These are phyloP conservation scores for Parazoanthus swiftii DNA, from an alignment of 92 coral and sea anemone genomes.

Conservation along the genomic window DNA sequence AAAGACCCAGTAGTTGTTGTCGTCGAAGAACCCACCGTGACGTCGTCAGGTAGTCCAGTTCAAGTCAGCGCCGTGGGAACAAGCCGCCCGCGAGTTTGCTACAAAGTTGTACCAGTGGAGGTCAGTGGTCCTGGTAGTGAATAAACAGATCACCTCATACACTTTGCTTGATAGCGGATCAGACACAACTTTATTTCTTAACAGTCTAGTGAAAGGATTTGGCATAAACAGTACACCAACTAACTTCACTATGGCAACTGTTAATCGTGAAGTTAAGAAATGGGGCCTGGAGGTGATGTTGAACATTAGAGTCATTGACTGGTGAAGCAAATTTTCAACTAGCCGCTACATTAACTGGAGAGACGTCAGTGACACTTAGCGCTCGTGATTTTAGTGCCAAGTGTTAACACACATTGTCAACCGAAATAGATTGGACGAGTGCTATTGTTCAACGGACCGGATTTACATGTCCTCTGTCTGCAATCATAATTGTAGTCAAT, in stretches of 20 bases:
- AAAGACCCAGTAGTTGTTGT: neutral
- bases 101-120: slow-evolving; percentile 66
- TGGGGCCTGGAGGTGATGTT: slow-evolving; percentile 50
- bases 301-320: slow-evolving; percentile 47
- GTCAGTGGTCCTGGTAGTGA: slow-evolving; percentile 31
- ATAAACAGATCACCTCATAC: no score
- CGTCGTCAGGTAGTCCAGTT: slow-evolving; percentile 27
- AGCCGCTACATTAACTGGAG: neutral
- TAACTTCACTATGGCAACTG: slow-evolving; percentile 58
- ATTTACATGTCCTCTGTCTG: no score
- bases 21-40: slow-evolving; percentile 26
- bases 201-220: slow-evolving; percentile 52
- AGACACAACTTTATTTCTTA: slow-evolving; percentile 62
- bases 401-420: no score
- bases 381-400: no score
- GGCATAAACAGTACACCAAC: slow-evolving; percentile 49
- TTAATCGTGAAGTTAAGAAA: slow-evolving; percentile 46
- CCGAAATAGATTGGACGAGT: no score
- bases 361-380: no score
- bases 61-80: slow-evolving; percentile 43
- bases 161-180: no score
- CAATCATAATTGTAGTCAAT: no score
- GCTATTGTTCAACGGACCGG: no score
- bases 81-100: slow-evolving; percentile 58
- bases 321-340: slow-evolving; percentile 47